phyloP scores from a whole-genome alignment of 2,113 vertebrate species.

The Rallus limicola region DNA sequence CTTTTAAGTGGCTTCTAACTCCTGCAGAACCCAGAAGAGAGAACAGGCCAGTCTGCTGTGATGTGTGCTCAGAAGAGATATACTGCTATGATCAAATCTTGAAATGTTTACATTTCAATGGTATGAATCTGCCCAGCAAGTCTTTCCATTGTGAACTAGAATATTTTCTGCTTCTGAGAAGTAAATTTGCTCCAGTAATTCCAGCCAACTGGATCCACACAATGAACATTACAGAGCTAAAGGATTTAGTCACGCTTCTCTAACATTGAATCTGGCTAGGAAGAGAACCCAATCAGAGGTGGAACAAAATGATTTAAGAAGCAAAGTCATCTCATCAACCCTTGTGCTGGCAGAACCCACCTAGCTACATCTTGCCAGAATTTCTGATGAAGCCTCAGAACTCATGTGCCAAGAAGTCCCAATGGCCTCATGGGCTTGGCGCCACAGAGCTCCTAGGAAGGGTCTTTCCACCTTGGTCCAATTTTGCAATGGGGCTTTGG shows the following conservation, averaged over 20 bases:
- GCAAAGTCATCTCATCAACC: neutral
- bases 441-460: neutral
- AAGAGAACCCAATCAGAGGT: neutral
- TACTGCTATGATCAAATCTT: neutral
- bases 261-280: neutral
- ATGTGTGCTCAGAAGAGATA: neutral
- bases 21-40: neutral
- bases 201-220: neutral
- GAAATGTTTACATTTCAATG: neutral
- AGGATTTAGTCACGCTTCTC: neutral
- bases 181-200: neutral
- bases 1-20: neutral
- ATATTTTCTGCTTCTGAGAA: neutral
- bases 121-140: neutral
- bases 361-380: neutral
- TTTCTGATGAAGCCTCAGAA: neutral
- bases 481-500: neutral
- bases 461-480: neutral
- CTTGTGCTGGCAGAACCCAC: neutral
- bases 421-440: neutral
- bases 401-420: neutral
- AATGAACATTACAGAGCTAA: neutral
- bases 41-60: neutral
- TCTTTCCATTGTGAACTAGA: neutral
- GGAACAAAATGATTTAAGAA: neutral